Evolutionary conservation across 2,113 vertebrate species (phyloP), one percentile per base, ranked within the genome.

Genomic region (Semicossyphus pulcher): DNA sequence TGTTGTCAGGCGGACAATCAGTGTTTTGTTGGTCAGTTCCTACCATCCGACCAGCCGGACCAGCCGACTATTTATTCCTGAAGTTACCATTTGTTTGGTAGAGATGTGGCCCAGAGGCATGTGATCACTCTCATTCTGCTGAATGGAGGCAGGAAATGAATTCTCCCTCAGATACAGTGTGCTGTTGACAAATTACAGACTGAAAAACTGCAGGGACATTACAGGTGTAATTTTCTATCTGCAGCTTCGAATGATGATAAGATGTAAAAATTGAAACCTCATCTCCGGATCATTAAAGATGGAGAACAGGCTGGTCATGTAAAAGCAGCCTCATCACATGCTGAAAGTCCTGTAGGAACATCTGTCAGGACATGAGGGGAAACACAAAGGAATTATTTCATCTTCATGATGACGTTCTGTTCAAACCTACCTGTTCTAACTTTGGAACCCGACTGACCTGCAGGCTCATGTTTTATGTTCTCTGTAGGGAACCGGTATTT

Each of bases 1-100:
- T 91, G 92, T 90, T 91, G 90, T 89, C 77, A 65, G 28, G 60
- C 77, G 85, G 76, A 93, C 91, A 92, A 86, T 91, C 81, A 39
- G 72, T 85, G 91, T 91, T 91, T 86, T 91, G 84, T 89, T 85
- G 84, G 9, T 72, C 39, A 15, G 90, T 87, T 90, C 72, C 88
- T 82, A 67, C 80, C 64, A 47, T 78, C 77, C 57, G 32, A 69
- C 32, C 69, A 12, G 44, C 72, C 83, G 86, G 89, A 81, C 76
- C 84, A 66, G 63, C 77, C 61, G 25, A 80, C 87, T 76, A 61
- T 91, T 90, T 88, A 63, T 91, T 87, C 86, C 85, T 88, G 83
- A 92, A 90, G 88, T 81, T 85, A 73, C 81, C 36, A 78, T 86
- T 92, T 91, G 89, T 92, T 71, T 65, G 78, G 72, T 61, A 12